These are phyloP conservation scores for Chelon auratus DNA, from an alignment of 2,797 vertebrate genomes.

Conservation along the genomic window DNA sequence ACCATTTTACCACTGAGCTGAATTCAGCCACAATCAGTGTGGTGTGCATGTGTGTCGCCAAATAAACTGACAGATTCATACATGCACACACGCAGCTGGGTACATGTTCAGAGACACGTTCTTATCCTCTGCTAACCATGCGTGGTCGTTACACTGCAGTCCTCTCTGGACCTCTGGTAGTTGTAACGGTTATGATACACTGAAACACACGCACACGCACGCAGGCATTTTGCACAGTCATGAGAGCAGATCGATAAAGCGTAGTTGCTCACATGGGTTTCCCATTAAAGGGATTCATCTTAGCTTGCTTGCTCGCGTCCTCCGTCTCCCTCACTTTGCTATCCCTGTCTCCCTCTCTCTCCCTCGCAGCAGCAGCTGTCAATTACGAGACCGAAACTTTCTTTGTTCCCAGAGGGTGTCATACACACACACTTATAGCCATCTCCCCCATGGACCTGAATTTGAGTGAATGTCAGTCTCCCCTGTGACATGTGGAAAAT, in stretches of 20 bases:
- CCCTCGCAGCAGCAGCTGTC: constrained; percentile 78
- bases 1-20: constrained; percentile 17
- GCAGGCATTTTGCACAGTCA: constrained; percentile 44
- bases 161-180: constrained; percentile 34
- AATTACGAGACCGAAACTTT: constrained; percentile 76
- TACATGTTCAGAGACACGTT: constrained; percentile 51
- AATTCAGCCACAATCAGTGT: constrained; percentile 25
- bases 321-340: constrained; percentile 41
- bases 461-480: constrained; percentile 72
- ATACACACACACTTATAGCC: constrained; percentile 27
- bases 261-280: constrained; percentile 61
- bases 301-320: constrained; percentile 48
- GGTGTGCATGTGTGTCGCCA: not conserved
- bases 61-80: constrained; percentile 29
- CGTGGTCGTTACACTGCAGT: constrained; percentile 37
- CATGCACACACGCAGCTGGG: constrained; percentile 34
- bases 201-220: constrained; percentile 19
- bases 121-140: constrained; percentile 65
- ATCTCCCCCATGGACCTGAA: constrained; percentile 69
- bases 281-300: constrained; percentile 57
- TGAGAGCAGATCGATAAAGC: constrained; percentile 54
- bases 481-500: constrained; percentile 70
- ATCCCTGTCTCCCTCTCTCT: constrained; percentile 38
- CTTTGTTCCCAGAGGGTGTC: constrained; percentile 70
- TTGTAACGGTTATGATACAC: constrained; percentile 47